Conservation (phyloP, 2,113 vertebrate genomes). For the Chascanopsetta lugubris region DNA sequence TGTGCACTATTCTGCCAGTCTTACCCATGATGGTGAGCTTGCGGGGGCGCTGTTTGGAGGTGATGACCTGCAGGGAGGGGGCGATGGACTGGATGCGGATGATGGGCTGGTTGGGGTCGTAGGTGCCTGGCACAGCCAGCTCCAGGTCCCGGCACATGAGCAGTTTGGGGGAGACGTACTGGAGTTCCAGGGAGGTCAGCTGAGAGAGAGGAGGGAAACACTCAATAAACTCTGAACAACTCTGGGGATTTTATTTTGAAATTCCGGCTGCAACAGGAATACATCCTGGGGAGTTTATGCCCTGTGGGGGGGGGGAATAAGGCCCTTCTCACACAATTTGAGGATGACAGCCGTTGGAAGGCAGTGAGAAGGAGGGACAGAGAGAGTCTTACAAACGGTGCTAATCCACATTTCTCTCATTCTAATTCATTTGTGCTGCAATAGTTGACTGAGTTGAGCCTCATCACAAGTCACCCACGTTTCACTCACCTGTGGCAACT, state of each 20-base stretch:
- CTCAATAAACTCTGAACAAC: no score
- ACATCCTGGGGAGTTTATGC: no score
- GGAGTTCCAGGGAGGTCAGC: slow-evolving; percentile 96
- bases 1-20: slow-evolving; percentile 49
- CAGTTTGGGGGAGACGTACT: slow-evolving; percentile 96
- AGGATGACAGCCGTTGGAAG: no score
- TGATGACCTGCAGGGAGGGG: slow-evolving; percentile 96
- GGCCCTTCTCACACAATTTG: no score
- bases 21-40: slow-evolving; percentile 98
- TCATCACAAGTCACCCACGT: neutral
- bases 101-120: slow-evolving; percentile 97
- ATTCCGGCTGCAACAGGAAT: no score
- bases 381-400: no score
- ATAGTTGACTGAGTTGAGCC: neutral
- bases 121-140: slow-evolving; percentile 94
- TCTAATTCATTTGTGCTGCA: neutral
- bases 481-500: slow-evolving; percentile 91
- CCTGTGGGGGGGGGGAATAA: no score
- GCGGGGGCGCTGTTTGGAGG: slow-evolving; percentile 96
- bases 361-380: no score
- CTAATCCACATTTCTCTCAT: slow-evolving; percentile 7
- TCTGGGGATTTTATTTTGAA: no score
- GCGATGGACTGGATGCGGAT: slow-evolving; percentile 98
- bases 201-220: no score
- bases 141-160: slow-evolving; percentile 98